Conservation (phyloP, 2,797 vertebrate genomes). For the Buceros bicornis region DNA sequence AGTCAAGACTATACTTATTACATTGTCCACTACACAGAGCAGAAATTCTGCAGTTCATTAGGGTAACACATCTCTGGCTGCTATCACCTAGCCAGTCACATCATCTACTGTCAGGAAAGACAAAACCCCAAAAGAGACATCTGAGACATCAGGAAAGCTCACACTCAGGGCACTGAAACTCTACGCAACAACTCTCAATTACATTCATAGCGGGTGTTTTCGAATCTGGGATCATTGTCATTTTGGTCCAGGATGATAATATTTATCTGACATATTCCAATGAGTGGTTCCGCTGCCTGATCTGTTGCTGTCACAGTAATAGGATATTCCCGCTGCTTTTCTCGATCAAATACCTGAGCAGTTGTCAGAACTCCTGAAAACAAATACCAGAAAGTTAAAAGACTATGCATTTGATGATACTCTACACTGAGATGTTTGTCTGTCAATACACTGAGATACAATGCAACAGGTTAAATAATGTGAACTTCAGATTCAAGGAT, state of each 20-base stretch:
- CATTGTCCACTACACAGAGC: not conserved
- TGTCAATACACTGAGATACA: not conserved
- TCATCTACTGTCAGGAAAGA: not conserved
- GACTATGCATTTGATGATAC: not conserved
- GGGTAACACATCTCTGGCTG: not conserved
- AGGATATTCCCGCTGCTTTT: slow-evolving; percentile 89
- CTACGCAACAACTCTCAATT: slow-evolving; percentile 75
- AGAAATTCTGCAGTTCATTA: not conserved
- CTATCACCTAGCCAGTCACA: not conserved
- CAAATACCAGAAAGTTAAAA: slow-evolving; percentile 16
- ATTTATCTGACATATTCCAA: slow-evolving; percentile 92
- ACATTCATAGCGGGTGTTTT: slow-evolving; percentile 92
- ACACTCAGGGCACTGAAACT: slow-evolving; percentile 40
- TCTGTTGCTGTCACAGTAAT: slow-evolving; percentile 92
- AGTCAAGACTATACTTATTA: not conserved
- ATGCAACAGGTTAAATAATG: not conserved
- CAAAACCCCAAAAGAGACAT: not conserved
- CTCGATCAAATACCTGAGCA: slow-evolving; percentile 89
- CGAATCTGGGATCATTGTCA: slow-evolving; percentile 92
- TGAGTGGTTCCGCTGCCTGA: slow-evolving; percentile 88
- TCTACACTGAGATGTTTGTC: not conserved
- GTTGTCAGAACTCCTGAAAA: slow-evolving; percentile 87
- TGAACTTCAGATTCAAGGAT: not conserved
- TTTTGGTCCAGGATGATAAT: slow-evolving; percentile 91
- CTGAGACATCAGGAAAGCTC: slow-evolving; percentile 42